A percentile compares a stretch with the other conserved stretches of the same genome.
Evolutionary conservation across 2,888 invertebrate genomes (phyloP).

Genomic region (Cistogaster globosa): DNA sequence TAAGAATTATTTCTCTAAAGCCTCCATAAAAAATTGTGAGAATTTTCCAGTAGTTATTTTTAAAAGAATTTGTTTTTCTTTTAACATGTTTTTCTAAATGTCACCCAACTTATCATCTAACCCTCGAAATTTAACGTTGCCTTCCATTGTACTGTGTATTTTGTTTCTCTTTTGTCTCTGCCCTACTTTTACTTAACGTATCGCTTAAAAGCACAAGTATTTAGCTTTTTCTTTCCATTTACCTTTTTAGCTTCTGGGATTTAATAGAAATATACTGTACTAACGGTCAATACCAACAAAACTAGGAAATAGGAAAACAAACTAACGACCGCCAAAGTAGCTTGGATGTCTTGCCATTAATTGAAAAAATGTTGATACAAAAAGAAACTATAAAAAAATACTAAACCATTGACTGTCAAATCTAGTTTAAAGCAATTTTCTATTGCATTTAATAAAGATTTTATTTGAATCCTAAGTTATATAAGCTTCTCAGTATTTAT

Average conservation of each 20-base stretch:
- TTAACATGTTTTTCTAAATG: no score
- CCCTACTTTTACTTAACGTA: background rate
- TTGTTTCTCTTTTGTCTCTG: background rate
- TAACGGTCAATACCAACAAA: constrained; percentile 52
- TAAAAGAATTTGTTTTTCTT: background rate
- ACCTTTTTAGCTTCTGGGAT: constrained; percentile 1
- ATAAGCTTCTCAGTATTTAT: no score
- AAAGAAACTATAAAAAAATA: background rate
- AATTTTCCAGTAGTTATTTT: background rate
- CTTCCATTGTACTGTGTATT: no score
- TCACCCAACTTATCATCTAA: no score
- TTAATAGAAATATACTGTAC: constrained; percentile 9
- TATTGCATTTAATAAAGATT: no score
- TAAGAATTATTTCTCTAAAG: no score
- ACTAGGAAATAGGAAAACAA: no score
- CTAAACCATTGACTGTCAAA: constrained; percentile 14
- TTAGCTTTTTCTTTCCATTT: constrained; percentile 1
- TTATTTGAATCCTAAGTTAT: no score
- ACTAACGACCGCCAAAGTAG: background rate
- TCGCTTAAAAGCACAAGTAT: background rate
- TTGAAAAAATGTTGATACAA: background rate
- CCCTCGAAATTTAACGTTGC: no score
- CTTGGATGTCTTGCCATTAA: background rate
- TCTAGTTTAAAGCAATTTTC: background rate
- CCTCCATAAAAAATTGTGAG: no score